A percentile compares a stretch with the other conserved stretches of the same genome.
Evolutionary conservation across 2,113 vertebrate genomes (phyloP).

Genomic region (Cranoglanis bouderius): DNA sequence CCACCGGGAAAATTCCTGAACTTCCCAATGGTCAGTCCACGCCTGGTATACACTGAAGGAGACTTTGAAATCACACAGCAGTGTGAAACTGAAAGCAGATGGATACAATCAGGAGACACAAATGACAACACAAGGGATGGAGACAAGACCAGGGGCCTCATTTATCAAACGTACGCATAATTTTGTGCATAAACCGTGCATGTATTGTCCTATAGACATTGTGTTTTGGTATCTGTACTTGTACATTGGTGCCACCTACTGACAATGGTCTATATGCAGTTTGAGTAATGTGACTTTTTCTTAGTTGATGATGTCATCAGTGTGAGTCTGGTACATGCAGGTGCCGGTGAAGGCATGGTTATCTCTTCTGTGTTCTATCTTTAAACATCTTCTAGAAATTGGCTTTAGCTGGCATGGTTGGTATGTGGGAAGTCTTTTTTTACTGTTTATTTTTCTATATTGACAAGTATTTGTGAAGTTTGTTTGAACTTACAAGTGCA

Average conservation of each 20-base stretch:
- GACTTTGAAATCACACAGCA: too few species aligned
- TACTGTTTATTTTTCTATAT: too few species aligned
- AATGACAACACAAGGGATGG: neutral
- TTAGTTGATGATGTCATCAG: neutral
- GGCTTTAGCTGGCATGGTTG: neutral
- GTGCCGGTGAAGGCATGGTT: neutral
- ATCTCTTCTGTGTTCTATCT: neutral
- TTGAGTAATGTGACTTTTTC: neutral
- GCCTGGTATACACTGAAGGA: too few species aligned
- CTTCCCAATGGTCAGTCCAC: too few species aligned
- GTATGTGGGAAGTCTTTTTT: neutral
- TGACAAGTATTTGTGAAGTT: neutral
- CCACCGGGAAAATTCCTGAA: too few species aligned
- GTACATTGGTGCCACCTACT: neutral
- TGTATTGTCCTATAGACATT: neutral
- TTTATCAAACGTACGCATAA: neutral
- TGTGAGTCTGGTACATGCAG: neutral
- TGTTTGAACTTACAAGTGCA: neutral
- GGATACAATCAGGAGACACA: neutral
- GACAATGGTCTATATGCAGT: neutral
- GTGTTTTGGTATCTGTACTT: neutral
- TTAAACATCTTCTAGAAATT: neutral
- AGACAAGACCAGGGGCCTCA: too few species aligned
- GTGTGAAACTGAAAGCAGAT: neutral
- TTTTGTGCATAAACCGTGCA: neutral